phyloP scores from a whole-genome alignment of 2,797 vertebrate genomes.

The Pygocentrus nattereri region DNA sequence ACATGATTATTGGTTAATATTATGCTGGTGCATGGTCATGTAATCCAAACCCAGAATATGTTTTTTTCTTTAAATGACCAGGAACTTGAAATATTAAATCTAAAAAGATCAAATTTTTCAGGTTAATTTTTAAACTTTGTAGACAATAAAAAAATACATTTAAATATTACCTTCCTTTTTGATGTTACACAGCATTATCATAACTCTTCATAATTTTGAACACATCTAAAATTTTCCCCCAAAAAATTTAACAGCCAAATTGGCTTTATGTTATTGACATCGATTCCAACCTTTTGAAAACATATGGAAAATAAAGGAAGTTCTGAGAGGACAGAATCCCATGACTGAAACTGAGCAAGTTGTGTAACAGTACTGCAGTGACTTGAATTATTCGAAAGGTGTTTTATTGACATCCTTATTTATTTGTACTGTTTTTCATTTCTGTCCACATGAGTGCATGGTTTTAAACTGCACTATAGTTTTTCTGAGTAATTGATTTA shows the following conservation, averaged over 20 bases:
- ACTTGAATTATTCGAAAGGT: not conserved
- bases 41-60: too few relatives aligned
- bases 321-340: not conserved
- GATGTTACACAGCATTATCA: too few relatives aligned
- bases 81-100: too few relatives aligned
- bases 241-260: not conserved
- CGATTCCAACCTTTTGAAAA: not conserved
- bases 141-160: too few relatives aligned
- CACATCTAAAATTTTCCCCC: too few relatives aligned
- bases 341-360: not conserved
- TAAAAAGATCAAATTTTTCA: too few relatives aligned
- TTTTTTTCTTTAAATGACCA: too few relatives aligned
- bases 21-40: too few relatives aligned
- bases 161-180: not conserved
- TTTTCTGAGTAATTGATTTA: not conserved
- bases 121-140: too few relatives aligned
- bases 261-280: not conserved
- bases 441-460: not conserved
- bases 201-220: too few relatives aligned
- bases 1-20: too few relatives aligned
- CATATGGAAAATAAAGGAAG: not conserved
- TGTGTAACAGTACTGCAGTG: not conserved
- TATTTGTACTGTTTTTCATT: slow-evolving; percentile 27
- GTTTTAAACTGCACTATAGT: not conserved
- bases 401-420: not conserved